Base-by-base conservation (phyloP, 1,140 invertebrate species). In the Brevipalpus yothersi region DNA sequence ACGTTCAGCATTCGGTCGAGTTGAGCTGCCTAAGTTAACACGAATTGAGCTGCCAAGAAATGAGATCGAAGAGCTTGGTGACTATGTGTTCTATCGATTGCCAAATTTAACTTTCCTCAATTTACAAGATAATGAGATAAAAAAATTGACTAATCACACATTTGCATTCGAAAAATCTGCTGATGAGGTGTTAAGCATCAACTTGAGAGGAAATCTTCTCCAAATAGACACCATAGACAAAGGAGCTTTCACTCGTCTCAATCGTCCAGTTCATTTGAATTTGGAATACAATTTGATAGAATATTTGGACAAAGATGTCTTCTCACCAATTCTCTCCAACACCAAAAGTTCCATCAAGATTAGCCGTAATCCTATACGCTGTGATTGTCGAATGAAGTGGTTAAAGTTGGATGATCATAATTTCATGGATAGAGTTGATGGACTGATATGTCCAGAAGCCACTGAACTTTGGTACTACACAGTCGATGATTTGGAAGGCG, bases 301-400 rank as follows among this genome's bases (percentile, higher is more conserved):
- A 41, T 58, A 58, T 23, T 40, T 58, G 19, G 58, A 58, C 40
- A 45, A 58, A 41, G 58, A 58, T 39, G 40, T 41, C 1, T 58
- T 58, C 40, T 51, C 15, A 31, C 58, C 58, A 39, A 58, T 58
- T 49, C 17, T 58, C 10, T 21, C 43, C n/a, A 41, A 58, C 40
- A 11, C 13, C 11, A 49, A 40, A 40, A 58, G 58, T 39, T 47
- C 47, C 10, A 51, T 58, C 10, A 47, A 12, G 11, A 45, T 58
- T 1, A 49, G 15, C 10, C 19, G 21, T 5, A 58, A 58, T 58
- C 43, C 43, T 17, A 58, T 58, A 31, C n/a, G 11, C 2, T 58
- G 58, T 39, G 58, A 58, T 58, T 58, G 58, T 51, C 43, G 45
- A 7, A 58, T 58, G 58, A 13, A 51, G 49, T 58, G 58, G 58